These are phyloP conservation scores for Valencia hispanica DNA, from an alignment of 2,797 vertebrate species.

Conservation along the genomic window DNA sequence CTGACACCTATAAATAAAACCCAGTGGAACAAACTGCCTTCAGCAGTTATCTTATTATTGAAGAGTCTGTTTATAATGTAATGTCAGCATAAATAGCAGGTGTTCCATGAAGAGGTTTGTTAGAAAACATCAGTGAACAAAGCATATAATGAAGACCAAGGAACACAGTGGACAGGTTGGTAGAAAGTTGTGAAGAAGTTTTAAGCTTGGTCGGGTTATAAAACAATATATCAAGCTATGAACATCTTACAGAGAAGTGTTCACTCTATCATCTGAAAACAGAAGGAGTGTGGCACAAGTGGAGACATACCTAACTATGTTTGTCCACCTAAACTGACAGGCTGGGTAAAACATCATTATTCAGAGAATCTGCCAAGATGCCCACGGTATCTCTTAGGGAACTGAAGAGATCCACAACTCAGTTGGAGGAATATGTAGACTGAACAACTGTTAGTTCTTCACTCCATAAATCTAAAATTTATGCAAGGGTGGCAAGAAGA, in stretches of 20 bases:
- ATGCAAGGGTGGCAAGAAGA: background rate
- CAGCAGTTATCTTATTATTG: background rate
- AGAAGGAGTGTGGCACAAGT: background rate
- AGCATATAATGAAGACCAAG: background rate
- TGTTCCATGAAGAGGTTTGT: background rate
- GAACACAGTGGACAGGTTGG: no score
- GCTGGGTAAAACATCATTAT: background rate
- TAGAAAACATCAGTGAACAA: background rate
- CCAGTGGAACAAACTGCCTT: background rate
- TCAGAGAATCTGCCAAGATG: background rate
- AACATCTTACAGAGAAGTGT: background rate
- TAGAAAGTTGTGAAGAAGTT: background rate
- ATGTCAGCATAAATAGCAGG: background rate
- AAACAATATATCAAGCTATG: background rate
- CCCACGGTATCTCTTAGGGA: background rate
- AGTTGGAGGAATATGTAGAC: background rate
- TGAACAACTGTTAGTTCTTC: background rate
- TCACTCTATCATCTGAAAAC: background rate
- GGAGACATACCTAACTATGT: background rate
- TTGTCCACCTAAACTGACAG: background rate
- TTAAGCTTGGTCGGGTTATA: background rate
- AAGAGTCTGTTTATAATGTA: background rate
- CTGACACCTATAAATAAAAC: background rate
- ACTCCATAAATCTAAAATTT: background rate
- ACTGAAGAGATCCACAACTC: background rate